These are phyloP conservation scores for Prunella strophiata DNA, from an alignment of 2,797 vertebrate genomes.

Conservation along the genomic window DNA sequence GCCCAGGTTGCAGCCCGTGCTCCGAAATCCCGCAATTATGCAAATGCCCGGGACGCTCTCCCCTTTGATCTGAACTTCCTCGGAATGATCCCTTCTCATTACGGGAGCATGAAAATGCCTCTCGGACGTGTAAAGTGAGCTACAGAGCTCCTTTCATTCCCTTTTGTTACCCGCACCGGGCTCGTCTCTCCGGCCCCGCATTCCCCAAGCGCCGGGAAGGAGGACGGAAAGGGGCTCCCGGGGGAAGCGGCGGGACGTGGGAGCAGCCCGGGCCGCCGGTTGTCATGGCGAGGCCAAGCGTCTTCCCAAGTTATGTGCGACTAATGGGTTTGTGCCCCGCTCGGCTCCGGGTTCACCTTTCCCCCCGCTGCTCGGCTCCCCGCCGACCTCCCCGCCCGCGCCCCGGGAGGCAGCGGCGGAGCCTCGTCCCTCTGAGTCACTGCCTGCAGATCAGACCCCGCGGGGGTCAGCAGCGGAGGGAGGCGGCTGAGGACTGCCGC, in stretches of 20 bases:
- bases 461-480: not conserved
- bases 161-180: conserved; percentile 26
- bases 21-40: conserved; percentile 39
- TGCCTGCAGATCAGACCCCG: not conserved
- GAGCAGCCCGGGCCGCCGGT: conserved; percentile 48
- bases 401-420: not conserved
- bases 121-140: conserved; percentile 33
- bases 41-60: not conserved
- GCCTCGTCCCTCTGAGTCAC: not conserved
- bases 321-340: conserved; percentile 34
- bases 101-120: conserved; percentile 35
- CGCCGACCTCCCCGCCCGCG: conserved; percentile 5
- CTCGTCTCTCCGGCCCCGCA: not conserved
- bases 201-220: not conserved
- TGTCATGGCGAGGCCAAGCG: conserved; percentile 70
- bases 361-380: conserved; percentile 3
- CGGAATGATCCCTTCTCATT: conserved; percentile 18
- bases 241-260: conserved; percentile 5
- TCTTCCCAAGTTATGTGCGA: conserved; percentile 53
- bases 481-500: not conserved
- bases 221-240: not conserved
- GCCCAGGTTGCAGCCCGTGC: not conserved
- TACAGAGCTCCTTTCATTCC: conserved; percentile 13
- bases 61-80: conserved; percentile 58
- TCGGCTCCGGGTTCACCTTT: conserved; percentile 24